Percentiles rank a stretch among this genome's conserved stretches.
Evolutionary conservation across 1,140 invertebrate species (phyloP).

Genomic region (Bombus breviceps): DNA sequence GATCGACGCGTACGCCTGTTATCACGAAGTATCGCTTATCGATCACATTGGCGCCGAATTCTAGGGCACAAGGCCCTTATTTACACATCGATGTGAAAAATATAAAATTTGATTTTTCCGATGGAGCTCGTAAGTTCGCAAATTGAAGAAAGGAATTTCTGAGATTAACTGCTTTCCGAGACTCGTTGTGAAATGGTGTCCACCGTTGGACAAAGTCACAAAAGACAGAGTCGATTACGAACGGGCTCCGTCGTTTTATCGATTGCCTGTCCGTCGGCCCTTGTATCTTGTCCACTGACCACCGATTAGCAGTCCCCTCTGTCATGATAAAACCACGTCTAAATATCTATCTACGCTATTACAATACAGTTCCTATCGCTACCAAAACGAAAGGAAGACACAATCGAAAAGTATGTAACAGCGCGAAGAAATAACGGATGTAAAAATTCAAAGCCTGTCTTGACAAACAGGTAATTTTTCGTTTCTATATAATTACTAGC

Average conservation of each 20-base stretch:
- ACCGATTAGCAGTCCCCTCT: conserved; percentile 18
- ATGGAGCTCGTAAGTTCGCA: too few species aligned
- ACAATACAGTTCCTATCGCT: not conserved
- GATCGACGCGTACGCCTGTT: not conserved
- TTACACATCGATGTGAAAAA: not conserved
- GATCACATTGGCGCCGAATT: conserved; percentile 25
- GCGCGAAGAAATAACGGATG: not conserved
- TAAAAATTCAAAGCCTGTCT: not conserved
- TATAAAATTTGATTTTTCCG: not conserved
- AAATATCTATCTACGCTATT: conserved; percentile 6
- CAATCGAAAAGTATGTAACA: not conserved
- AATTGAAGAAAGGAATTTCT: too few species aligned
- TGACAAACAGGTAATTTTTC: too few species aligned
- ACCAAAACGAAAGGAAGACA: not conserved
- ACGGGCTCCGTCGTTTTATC: conserved; percentile 18
- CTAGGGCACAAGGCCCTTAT: not conserved
- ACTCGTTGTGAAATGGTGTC: not conserved
- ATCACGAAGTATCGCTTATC: conserved; percentile 23
- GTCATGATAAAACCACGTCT: conserved; percentile 3
- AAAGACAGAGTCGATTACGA: not conserved
- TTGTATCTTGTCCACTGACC: conserved; percentile 31
- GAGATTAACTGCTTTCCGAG: too few species aligned
- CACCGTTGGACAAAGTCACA: not conserved
- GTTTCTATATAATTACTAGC: too few species aligned
- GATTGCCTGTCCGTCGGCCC: conserved; percentile 20